A percentile compares a stretch with the other conserved stretches of the same genome.
Evolutionary conservation across 2,888 invertebrate genomes (phyloP).

Genomic region (Andrena fulva): DNA sequence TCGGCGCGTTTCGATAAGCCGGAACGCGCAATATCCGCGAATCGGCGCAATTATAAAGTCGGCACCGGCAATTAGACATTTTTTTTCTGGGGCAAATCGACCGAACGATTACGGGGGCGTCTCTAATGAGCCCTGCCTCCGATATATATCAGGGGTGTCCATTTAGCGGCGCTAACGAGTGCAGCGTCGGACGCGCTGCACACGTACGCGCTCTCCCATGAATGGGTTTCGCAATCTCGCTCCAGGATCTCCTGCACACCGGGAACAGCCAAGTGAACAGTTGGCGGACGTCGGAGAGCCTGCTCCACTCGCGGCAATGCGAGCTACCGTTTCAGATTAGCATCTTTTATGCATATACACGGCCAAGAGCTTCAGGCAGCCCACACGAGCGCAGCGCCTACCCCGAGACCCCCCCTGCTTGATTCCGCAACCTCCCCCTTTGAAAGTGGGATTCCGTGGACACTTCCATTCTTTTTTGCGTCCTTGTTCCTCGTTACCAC

Average conservation of each 20-base stretch:
- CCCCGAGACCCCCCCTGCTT: constrained; percentile 22
- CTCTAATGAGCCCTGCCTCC: constrained; percentile 60
- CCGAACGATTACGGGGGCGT: constrained; percentile 63
- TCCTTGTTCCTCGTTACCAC: neutral
- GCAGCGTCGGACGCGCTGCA: constrained; percentile 53
- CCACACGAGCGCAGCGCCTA: constrained; percentile 30
- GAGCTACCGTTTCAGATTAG: constrained; percentile 82
- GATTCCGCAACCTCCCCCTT: constrained; percentile 7
- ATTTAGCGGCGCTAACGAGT: constrained; percentile 79
- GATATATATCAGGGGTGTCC: constrained; percentile 74
- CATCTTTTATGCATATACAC: constrained; percentile 78
- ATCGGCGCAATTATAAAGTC: constrained; percentile 52
- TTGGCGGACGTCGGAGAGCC: constrained; percentile 64
- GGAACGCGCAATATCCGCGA: constrained; percentile 12
- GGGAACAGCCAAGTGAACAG: constrained; percentile 66
- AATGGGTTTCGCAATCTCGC: constrained; percentile 75
- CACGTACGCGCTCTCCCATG: constrained; percentile 66
- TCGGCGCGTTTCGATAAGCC: constrained; percentile 31
- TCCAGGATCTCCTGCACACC: constrained; percentile 76
- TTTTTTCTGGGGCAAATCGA: constrained; percentile 56
- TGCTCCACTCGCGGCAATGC: constrained; percentile 78
- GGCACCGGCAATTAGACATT: constrained; percentile 57
- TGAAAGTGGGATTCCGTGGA: neutral
- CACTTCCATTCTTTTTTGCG: constrained; percentile 8
- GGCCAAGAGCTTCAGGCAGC: constrained; percentile 61